phyloP scores from a whole-genome alignment of 2,888 invertebrate genomes.

The Rambutsinella grinnellia region DNA sequence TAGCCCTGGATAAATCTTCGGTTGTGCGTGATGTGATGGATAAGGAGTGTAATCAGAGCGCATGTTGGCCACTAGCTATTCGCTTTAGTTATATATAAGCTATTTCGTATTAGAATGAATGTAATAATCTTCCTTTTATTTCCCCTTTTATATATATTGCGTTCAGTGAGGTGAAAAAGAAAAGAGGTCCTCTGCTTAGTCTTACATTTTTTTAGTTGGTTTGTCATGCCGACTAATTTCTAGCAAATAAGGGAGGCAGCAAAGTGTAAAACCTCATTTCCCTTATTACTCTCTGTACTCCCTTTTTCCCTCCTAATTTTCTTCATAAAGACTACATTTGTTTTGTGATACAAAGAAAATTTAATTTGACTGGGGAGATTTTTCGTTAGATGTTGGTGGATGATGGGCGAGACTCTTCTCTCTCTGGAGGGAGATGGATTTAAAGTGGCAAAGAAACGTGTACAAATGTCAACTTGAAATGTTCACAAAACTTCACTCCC shows the following conservation, averaged over 20 bases:
- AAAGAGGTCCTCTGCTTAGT: not conserved
- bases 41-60: too few relatives aligned
- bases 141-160: not conserved
- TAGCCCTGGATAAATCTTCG: not conserved
- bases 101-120: constrained; percentile 7
- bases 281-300: constrained; percentile 13
- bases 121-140: constrained; percentile 5
- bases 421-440: too few relatives aligned
- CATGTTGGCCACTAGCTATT: too few relatives aligned
- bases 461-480: too few relatives aligned
- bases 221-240: constrained; percentile 40
- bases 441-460: too few relatives aligned
- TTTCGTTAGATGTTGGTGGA: too few relatives aligned
- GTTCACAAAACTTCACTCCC: too few relatives aligned
- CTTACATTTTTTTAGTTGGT: not conserved
- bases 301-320: not conserved
- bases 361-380: constrained; percentile 13
- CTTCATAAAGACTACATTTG: not conserved
- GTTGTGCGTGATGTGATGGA: constrained; percentile 33
- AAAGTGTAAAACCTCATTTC: constrained; percentile 52
- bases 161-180: not conserved
- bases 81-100: constrained; percentile 13
- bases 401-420: too few relatives aligned
- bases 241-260: constrained; percentile 42
- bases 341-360: constrained; percentile 19